Conservation (phyloP, 2,888 invertebrate species). For the Graphium colonna region DNA sequence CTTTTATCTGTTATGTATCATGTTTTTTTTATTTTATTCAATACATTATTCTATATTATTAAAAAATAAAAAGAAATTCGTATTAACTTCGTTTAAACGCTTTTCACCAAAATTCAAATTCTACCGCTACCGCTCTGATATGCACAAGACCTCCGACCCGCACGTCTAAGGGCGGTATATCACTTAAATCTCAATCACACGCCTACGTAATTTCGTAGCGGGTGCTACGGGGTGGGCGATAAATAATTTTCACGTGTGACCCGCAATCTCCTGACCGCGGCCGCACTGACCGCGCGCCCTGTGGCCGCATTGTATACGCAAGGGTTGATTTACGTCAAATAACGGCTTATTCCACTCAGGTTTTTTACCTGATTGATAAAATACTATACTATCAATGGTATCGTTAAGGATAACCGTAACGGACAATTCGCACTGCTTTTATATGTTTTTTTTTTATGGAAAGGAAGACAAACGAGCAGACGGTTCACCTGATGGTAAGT, state of each 20-base stretch:
- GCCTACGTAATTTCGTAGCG: conserved; percentile 19
- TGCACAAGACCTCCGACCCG: background rate
- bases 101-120: too few species aligned
- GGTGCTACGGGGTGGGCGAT: conserved; percentile 17
- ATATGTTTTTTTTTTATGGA: too few species aligned
- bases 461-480: too few species aligned
- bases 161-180: background rate
- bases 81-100: too few species aligned
- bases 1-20: too few species aligned
- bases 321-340: conserved; percentile 31
- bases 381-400: background rate
- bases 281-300: conserved; percentile 10
- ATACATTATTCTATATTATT: too few species aligned
- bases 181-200: conserved; percentile 16
- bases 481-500: too few species aligned
- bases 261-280: conserved; percentile 23
- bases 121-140: background rate
- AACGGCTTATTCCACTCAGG: background rate
- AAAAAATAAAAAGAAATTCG: too few species aligned
- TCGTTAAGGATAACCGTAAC: too few species aligned
- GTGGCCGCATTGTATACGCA: conserved; percentile 30
- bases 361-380: background rate
- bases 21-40: too few species aligned
- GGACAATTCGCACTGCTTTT: too few species aligned
- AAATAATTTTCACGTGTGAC: conserved; percentile 26